Base-by-base conservation (phyloP, 2,113 vertebrate species). In the Clarias batrachus region DNA sequence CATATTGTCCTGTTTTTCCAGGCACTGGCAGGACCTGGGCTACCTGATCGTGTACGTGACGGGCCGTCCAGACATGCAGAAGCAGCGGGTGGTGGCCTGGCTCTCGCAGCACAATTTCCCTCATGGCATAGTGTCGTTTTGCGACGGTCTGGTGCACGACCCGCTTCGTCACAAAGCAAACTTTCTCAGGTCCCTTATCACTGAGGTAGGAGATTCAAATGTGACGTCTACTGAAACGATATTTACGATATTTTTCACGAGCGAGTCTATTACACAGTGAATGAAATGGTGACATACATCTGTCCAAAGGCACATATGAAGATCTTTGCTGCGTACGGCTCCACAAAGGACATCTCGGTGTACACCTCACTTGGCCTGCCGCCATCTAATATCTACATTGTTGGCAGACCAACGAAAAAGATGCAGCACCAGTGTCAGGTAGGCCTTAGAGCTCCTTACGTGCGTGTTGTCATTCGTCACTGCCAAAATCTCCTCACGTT, bases 71-170 rank as follows among this genome's bases (percentile, higher is more conserved):
- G 98, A 99, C 95, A 99, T 99, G 98, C 98, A 99, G 95, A 99
- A 99, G 96, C 98, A 99, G 93, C 96, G 98, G 12, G 98, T 99
- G 94, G 98, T 99, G 79, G 98, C 98, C 0, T 99, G 98, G 98
- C 95, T 99, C 76, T 98, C 97, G 37, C 98, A 99, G 93, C 98
- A 99, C 93, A 99, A 99, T 93, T 99, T 99, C 89, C 98, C 98
- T 76, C 97, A 99, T 0, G 98, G 98, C 11, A 95, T 99, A 1
- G 97, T 99, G 82, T 99, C 97, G 83, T 99, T 99, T 95, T 99
- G 97, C 0, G 98, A 99, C 0, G 97, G 98, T 76, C 94, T 99
- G 60, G 98, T 99, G 0, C 98, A 99, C 0, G 98, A 99, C 93
- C 98, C 98, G 0, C 96, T 99, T 83, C 93, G 98, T 57, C 98